Percentiles rank a stretch among this genome's conserved stretches.
phyloP scores from a whole-genome alignment of 2,113 vertebrate species.

The Lepisosteus oculatus region DNA sequence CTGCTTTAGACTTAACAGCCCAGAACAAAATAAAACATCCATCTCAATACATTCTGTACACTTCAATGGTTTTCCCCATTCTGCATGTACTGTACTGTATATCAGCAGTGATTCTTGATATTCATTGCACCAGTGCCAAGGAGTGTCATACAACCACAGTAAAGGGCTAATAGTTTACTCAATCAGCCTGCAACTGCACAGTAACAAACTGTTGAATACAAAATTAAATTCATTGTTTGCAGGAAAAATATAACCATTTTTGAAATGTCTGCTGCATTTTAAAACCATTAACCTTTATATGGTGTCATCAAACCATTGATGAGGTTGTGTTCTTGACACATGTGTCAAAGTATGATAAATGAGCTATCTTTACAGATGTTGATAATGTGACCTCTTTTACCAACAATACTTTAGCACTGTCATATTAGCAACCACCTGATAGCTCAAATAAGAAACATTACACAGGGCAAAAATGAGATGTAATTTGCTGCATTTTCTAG shows the following conservation, averaged over 20 bases:
- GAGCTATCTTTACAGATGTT: conserved; percentile 48
- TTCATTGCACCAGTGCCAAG: conserved; percentile 24
- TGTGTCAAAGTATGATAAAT: conserved; percentile 59
- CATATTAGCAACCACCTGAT: conserved; percentile 42
- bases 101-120: conserved; percentile 33
- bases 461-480: conserved; percentile 24
- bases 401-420: conserved; percentile 34
- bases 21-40: neutral
- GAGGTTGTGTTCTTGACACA: conserved; percentile 44
- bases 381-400: conserved; percentile 45
- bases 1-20: neutral
- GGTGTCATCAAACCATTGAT: conserved; percentile 33
- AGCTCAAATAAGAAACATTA: conserved; percentile 42
- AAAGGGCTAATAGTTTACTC: conserved; percentile 51
- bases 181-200: conserved; percentile 42
- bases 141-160: conserved; percentile 27
- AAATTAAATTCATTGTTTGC: conserved; percentile 45
- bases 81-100: neutral
- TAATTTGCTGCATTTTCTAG: conserved; percentile 18
- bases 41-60: conserved; percentile 44
- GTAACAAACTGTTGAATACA: conserved; percentile 51
- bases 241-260: conserved; percentile 19
- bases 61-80: conserved; percentile 13
- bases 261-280: conserved; percentile 48
- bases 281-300: conserved; percentile 58